A percentile compares a stretch with the other conserved stretches of the same genome.
phyloP scores from a whole-genome alignment of 1,140 invertebrate genomes.

The Stegodyphus dumicola region DNA sequence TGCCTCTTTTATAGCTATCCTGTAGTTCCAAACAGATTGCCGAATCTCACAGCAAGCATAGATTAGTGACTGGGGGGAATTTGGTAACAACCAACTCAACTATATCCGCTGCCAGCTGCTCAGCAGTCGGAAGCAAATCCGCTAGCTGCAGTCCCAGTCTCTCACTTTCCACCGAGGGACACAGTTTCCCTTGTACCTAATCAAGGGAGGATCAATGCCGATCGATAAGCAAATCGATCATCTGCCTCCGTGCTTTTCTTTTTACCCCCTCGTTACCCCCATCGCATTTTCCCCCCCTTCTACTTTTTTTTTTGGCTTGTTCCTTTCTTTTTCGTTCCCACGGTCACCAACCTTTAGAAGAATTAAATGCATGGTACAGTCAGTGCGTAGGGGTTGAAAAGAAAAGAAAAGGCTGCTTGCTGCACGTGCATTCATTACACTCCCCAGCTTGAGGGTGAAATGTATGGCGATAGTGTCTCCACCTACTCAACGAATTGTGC shows the following conservation, averaged over 20 bases:
- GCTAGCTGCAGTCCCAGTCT: neutral
- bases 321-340: conserved; percentile 1
- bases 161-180: neutral
- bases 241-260: neutral
- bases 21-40: too few relatives aligned
- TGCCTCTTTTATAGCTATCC: too few relatives aligned
- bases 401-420: neutral
- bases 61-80: too few relatives aligned
- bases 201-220: conserved; percentile 22
- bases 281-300: too few relatives aligned
- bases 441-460: neutral
- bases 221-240: conserved; percentile 29
- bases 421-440: conserved; percentile 3
- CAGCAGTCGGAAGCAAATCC: conserved; percentile 8
- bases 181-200: conserved; percentile 2
- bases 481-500: conserved; percentile 3
- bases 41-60: too few relatives aligned
- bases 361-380: neutral
- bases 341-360: conserved; percentile 16
- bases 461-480: conserved; percentile 10
- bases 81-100: neutral
- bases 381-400: neutral
- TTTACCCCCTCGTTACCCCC: conserved; percentile 4
- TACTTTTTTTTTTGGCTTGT: too few relatives aligned
- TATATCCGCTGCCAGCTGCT: conserved; percentile 11